Evolutionary conservation across 1,140 invertebrate species (phyloP), one percentile per base, ranked within the genome.

Genomic region (Penaeus vannamei): DNA sequence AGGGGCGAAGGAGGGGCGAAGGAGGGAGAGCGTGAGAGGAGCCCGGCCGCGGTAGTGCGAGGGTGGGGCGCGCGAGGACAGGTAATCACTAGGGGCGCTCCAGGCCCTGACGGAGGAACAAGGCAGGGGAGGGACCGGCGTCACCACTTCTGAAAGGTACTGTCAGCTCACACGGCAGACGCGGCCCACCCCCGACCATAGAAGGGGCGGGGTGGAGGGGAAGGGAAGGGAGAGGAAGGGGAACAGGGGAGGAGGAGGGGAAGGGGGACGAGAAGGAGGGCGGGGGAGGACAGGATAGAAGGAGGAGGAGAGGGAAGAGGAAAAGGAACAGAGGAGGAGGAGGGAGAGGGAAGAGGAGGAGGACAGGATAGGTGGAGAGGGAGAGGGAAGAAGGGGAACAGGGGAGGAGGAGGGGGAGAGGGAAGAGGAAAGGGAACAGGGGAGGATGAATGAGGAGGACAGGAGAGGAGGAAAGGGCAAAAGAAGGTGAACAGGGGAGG

Each of bases 51-150:
- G 42, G 72, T 42, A 77, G 72, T 77, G 42, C 29, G 72, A n/a
- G 26, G 72, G 72, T 29, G 8, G 79, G 79, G 79, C 42, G 32
- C 46, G 53, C 60, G 79, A 81, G 79, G 79, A 81, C 79, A 81
- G 79, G 79, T 81, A 81, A 81, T 81, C 79, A 81, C 79, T 81
- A 53, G 79, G 79, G 79, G 79, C 60, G 79, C 60, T 81, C 79
- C 46, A 8, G 79, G 19, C 10, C 1, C 46, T 81, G 79, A 81
- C 79, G 79, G 46, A 81, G 46, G 46, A 81, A 81, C 79, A 81
- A 81, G 79, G 46, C 46, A 81, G 79, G 79, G 79, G 79, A 81
- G 79, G 79, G 79, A 59, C 79, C 46, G 36, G 46, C 36, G 79
- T 81, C 79, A 81, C 79, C 46, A 19, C 79, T 59, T 59, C 36